phyloP scores from a whole-genome alignment of 2,888 invertebrate species.

The Tridacna crocea region DNA sequence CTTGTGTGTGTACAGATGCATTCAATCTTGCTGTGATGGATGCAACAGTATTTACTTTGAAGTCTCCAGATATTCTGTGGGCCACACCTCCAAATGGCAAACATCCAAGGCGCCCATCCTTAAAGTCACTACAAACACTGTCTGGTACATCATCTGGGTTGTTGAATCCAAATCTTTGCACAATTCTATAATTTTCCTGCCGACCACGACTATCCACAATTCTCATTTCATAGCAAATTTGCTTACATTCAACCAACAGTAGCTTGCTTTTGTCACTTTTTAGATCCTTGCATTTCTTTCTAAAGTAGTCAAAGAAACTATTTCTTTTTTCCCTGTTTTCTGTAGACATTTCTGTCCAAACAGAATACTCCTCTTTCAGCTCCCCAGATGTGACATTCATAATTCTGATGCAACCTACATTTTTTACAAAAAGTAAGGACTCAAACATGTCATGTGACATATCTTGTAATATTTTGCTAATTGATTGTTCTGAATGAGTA shows the following conservation, averaged over 20 bases:
- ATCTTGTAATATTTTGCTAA: conserved; percentile 26
- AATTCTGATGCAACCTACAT: conserved; percentile 28
- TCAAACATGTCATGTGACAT: conserved; percentile 41
- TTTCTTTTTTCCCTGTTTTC: conserved; percentile 22
- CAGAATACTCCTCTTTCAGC: conserved; percentile 47
- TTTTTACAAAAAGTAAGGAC: conserved; percentile 50
- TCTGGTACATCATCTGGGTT: conserved; percentile 26
- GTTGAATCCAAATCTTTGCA: conserved; percentile 56
- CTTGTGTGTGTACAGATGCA: neutral
- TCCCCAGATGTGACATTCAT: conserved; percentile 44
- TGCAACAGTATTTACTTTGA: neutral
- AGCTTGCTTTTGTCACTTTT: neutral
- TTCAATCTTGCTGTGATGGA: neutral
- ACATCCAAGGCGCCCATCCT: conserved; percentile 65
- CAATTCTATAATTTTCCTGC: conserved; percentile 44
- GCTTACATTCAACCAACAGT: neutral
- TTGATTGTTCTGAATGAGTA: conserved; percentile 14
- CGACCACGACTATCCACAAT: conserved; percentile 34
- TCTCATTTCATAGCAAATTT: conserved; percentile 42
- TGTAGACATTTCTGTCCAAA: conserved; percentile 33
- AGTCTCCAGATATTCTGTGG: conserved; percentile 20
- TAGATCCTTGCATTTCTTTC: conserved; percentile 6
- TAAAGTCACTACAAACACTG: conserved; percentile 60
- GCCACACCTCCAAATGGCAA: conserved; percentile 74
- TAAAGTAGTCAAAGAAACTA: conserved; percentile 36